Evolutionary conservation across 1,140 invertebrate genomes (phyloP), one percentile per base, ranked within the genome.

Genomic region (Dryas iulia): DNA sequence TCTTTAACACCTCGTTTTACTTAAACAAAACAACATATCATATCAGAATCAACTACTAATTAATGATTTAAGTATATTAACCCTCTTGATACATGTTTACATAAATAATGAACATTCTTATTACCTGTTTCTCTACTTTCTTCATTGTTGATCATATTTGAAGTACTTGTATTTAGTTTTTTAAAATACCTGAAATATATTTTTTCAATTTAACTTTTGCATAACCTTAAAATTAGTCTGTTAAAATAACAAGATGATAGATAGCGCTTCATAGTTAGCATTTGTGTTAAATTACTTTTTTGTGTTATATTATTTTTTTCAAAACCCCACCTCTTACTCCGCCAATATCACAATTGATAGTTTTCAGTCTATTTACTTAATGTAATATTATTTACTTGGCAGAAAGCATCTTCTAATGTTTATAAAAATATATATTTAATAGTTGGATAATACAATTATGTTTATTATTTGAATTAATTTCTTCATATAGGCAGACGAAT

Each of bases 1-100:
- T 77, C 79, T 64, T 83, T 81, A 12, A 33, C 77, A 11, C 77
- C 71, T 74, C 72, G 76, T 23, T 75, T 71, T 53, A 70, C 78
- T 83, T 24, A 25, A 78, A 79, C 23, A 53, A 18, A 58, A 53
- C 5, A 47, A 28, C 6, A 28, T n/a, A n/a, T n/a, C n/a, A n/a
- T n/a, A n/a, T n/a, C n/a, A n/a, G n/a, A n/a, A n/a, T n/a, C n/a
- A n/a, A n/a, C n/a, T n/a, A n/a, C n/a, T n/a, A n/a, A n/a, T n/a
- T n/a, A n/a, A n/a, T n/a, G n/a, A n/a, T n/a, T n/a, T n/a, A n/a
- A n/a, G n/a, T n/a, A n/a, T n/a, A n/a, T n/a, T n/a, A n/a, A n/a
- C n/a, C n/a, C n/a, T n/a, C n/a, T n/a, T n/a, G n/a, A n/a, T n/a
- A n/a, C n/a, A n/a, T n/a, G n/a, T n/a, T n/a, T n/a, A 39, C 33